Evolutionary conservation across 2,113 vertebrate genomes (phyloP).

Genomic region (Macquaria ambigua): DNA sequence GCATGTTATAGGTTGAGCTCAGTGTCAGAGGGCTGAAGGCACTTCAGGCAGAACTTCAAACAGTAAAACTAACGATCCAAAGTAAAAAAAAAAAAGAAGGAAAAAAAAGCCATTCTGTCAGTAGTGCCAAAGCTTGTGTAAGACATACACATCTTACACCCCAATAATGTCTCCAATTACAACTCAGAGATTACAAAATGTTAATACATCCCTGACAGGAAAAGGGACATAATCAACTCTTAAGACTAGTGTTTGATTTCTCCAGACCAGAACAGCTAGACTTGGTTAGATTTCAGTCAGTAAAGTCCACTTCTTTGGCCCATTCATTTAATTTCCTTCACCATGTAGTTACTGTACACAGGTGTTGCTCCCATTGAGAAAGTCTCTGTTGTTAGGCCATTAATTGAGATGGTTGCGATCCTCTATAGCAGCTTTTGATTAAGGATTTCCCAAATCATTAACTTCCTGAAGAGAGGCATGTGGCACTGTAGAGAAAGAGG

Average conservation of each 20-base stretch:
- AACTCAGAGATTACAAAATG: constrained; percentile 76
- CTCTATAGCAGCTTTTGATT: constrained; percentile 90
- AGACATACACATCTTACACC: constrained; percentile 42
- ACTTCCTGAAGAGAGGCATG: constrained; percentile 93
- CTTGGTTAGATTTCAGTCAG: constrained; percentile 26
- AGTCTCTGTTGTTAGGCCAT: constrained; percentile 5
- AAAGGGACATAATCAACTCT: constrained; percentile 43
- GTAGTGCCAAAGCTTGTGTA: constrained; percentile 69
- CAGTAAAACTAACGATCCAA: constrained; percentile 47
- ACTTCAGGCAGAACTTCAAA: constrained; percentile 72
- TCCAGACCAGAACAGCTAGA: constrained; percentile 25
- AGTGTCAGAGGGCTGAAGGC: constrained; percentile 68
- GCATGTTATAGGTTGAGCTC: constrained; percentile 23
- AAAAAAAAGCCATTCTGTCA: constrained; percentile 67
- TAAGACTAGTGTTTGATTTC: constrained; percentile 63
- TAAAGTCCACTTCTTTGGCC: constrained; percentile 64
- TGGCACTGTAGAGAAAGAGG: constrained; percentile 83
- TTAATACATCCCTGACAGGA: constrained; percentile 32
- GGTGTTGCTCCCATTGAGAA: neutral
- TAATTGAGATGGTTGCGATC: neutral
- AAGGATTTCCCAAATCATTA: constrained; percentile 97
- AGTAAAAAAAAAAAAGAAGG: neutral
- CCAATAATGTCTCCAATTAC: constrained; percentile 70
- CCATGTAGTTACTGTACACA: constrained; percentile 22
- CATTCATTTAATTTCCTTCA: neutral